Evolutionary conservation across 2,888 invertebrate species (phyloP).

Genomic region (Ornithoptera priamus): DNA sequence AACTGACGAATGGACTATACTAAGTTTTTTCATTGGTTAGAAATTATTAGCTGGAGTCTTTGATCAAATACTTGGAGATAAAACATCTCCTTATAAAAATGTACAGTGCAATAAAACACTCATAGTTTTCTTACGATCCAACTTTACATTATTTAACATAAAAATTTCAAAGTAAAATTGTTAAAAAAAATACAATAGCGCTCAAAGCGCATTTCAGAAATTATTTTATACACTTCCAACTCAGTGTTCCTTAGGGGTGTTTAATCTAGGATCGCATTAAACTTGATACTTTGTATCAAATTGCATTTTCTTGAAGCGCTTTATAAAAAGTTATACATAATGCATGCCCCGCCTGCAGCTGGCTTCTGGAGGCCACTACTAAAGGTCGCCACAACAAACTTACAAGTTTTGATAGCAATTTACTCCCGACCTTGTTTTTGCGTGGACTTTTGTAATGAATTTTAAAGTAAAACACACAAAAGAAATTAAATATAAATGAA

Average conservation of each 20-base stretch:
- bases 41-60: neutral
- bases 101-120: neutral
- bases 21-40: too few relatives aligned
- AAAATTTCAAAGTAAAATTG: conserved; percentile 18
- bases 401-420: conserved; percentile 15
- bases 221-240: conserved; percentile 37
- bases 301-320: conserved; percentile 71
- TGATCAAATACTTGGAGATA: neutral
- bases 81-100: neutral
- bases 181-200: conserved; percentile 22
- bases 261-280: conserved; percentile 75
- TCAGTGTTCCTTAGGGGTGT: conserved; percentile 54
- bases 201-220: conserved; percentile 31
- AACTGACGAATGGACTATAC: too few relatives aligned
- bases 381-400: conserved; percentile 16
- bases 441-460: conserved; percentile 6
- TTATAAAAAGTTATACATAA: conserved; percentile 77
- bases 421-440: conserved; percentile 7
- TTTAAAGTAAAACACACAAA: conserved; percentile 5
- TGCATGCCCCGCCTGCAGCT: conserved; percentile 72
- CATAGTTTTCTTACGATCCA: neutral
- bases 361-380: conserved; percentile 50
- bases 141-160: neutral
- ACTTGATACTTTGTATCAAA: conserved; percentile 78
- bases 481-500: neutral